Evolutionary conservation across 2,888 invertebrate genomes (phyloP), one percentile per base, ranked within the genome.

Genomic region (Lochmaea capreae): DNA sequence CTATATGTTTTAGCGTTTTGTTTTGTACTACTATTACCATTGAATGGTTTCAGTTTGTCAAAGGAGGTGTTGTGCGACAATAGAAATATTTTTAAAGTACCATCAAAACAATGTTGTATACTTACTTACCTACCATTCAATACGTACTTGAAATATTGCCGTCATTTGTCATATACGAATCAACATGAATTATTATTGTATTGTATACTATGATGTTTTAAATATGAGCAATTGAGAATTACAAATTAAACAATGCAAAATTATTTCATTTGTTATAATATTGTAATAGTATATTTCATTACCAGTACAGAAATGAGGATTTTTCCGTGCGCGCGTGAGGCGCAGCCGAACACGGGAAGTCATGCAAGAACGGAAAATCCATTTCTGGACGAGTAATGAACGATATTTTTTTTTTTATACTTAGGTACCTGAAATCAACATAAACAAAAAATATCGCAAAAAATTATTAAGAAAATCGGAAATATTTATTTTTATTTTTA

Each of bases 31-130:
- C 18, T 54, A 54, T 54, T 54, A 54, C 6, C 54, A 54, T 54
- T 54, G 54, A 54, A 54, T 54, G 54, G 54, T 54, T 18, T 18
- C 9, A 54, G 54, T 54, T 54, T 16, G 16, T 54, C 9, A 10
- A 54, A 11, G 18, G 54, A 54, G 18, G 54, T 54, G 54, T 54
- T 54, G 54, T 18, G 16, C 9, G 54, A 54, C 54, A 54, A 54
- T 54, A 54, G 54, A 16, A 54, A 18, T 16, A 16, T 54, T 54
- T 54, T 54, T 54, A 54, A 54, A 54, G 9, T 10, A 54, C 18
- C 46, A 12, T 46, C 14, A 12, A 46, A 46, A 46, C 46, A 46
- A 46, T 46, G 46, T 46, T 54, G 54, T 9, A 18, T 54, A 33
- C 0, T 0, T 26, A 26, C n/a, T n/a, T 54, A 33, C 26, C 26